phyloP scores from a whole-genome alignment of 2,113 vertebrate genomes.

The Seriola dumerili region DNA sequence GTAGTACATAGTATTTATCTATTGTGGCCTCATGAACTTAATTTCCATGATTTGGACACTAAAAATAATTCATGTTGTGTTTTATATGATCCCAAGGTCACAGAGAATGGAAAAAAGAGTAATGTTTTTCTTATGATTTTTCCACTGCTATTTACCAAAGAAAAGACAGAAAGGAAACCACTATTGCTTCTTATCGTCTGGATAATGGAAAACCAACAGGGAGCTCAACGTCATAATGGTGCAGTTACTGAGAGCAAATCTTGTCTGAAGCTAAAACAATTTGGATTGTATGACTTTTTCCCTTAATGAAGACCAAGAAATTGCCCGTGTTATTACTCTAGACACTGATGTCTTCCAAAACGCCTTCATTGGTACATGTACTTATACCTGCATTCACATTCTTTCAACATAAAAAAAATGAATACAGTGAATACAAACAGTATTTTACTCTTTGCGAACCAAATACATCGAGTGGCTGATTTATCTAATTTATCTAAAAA shows the following conservation, averaged over 20 bases:
- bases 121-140: conserved; percentile 5
- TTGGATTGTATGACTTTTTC: background rate
- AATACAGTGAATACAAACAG: background rate
- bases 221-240: conserved; percentile 19
- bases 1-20: background rate
- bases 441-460: background rate
- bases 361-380: background rate
- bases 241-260: conserved; percentile 31
- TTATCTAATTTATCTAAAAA: conserved; percentile 14
- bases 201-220: conserved; percentile 39
- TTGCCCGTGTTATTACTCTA: background rate
- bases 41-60: conserved; percentile 1
- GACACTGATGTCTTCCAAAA: background rate
- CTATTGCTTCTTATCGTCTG: conserved; percentile 21
- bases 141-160: background rate
- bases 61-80: background rate
- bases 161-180: conserved; percentile 1
- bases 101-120: conserved; percentile 22
- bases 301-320: background rate
- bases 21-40: background rate
- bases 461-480: background rate
- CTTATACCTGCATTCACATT: background rate
- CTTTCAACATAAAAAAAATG: background rate
- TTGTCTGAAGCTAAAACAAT: conserved; percentile 3
- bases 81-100: conserved; percentile 4